Evolutionary conservation across 2,888 invertebrate genomes (phyloP), one percentile per base, ranked within the genome.

Genomic region (Sarcophaga rosellei): DNA sequence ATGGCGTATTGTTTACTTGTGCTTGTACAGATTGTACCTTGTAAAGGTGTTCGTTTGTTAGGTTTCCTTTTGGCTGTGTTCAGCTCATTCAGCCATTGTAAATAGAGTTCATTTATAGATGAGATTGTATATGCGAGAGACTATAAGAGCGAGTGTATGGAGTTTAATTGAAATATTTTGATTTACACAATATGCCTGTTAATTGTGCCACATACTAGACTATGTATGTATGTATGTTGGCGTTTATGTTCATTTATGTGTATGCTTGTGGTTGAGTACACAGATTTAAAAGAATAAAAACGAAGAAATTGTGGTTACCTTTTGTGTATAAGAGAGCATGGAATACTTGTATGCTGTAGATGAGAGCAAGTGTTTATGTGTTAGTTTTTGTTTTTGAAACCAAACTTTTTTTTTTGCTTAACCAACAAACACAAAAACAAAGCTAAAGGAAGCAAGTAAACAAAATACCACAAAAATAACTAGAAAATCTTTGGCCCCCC

Each of bases 301-400:
- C 20, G 47, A 12, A 45, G 20, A 6, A 80, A 63, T 80, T 76
- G 84, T 66, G 79, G 66, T 80, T 76, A 53, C 45, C 61, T 72
- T 70, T 76, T 76, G 59, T 72, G n/a, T 65, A 53, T 17, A 53
- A 5, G 53, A 15, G 1, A 53, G 17, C 17, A 17, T 15, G 17
- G 53, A 53, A 12, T 15, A 53, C 10, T 15, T 53, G 53, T 3
- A 53, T 17, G 0, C 17, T 65, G 15, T 23, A 1, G 25, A 17
- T 57, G 68, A 23, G 17, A 23, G 12, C 62, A n/a, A 45, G 53
- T 53, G 15, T 47, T 35, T 68, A 25, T 35, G 15, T 74, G 44
- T 47, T 10, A n/a, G 59, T 21, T n/a, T 74, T 1, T n/a, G n/a
- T 15, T 35, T 53, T 74, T 44, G 53, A 78, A 78, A 83, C 69